These are phyloP conservation scores for Baryphthengus martii DNA, from an alignment of 2,113 vertebrate species.

Conservation along the genomic window DNA sequence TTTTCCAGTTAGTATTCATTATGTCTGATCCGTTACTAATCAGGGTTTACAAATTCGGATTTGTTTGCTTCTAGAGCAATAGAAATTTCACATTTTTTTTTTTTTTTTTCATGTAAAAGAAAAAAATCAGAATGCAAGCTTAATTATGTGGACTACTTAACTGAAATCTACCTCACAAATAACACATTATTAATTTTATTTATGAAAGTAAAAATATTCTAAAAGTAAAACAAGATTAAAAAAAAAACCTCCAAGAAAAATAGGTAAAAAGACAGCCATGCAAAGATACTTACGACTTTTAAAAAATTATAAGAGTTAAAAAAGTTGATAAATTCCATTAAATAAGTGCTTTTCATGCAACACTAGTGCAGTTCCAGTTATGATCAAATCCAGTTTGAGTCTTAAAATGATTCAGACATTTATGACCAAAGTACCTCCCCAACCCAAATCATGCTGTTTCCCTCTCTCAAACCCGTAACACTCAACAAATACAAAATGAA, in stretches of 20 bases:
- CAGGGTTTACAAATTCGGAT: not conserved
- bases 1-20: not conserved
- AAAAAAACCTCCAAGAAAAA: not conserved
- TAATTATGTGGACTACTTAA: not conserved
- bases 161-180: not conserved
- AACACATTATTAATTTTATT: not conserved
- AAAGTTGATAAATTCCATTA: not conserved
- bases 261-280: not conserved
- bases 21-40: not conserved
- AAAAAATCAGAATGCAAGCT: not conserved
- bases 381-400: not conserved
- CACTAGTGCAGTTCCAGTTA: not conserved
- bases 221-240: not conserved
- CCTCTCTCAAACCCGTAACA: not conserved
- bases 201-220: not conserved
- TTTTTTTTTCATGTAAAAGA: not conserved
- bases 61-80: not conserved
- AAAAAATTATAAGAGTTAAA: not conserved
- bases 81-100: not conserved
- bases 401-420: not conserved
- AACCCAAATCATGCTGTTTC: not conserved
- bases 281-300: not conserved
- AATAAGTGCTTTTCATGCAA: not conserved
- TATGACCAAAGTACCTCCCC: fast-evolving
- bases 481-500: not conserved